A percentile compares a stretch with the other conserved stretches of the same genome.
phyloP scores from a whole-genome alignment of 1,140 invertebrate genomes.

The Littorina saxatilis region DNA sequence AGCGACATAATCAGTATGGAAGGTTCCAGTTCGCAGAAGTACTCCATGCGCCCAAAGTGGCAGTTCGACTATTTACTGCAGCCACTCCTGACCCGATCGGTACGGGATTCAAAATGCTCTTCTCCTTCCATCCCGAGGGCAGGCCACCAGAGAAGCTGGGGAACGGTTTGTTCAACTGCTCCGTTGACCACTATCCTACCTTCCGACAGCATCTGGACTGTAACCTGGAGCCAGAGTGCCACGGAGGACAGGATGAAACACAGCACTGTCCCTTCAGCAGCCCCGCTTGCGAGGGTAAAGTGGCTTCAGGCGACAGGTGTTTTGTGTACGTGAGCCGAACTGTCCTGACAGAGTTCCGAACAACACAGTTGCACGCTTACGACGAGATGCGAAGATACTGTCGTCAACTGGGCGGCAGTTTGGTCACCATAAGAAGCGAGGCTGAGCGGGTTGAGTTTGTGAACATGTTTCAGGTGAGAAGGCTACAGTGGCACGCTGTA shows the following conservation, averaged over 20 bases:
- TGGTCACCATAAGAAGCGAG: too few relatives aligned
- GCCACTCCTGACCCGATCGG: neutral
- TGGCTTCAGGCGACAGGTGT: neutral
- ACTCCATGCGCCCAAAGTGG: neutral
- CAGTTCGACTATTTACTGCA: neutral
- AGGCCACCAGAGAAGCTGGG: neutral
- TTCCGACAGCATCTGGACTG: constrained; percentile 9
- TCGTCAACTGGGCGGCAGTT: too few relatives aligned
- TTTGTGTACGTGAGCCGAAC: neutral
- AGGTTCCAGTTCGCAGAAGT: too few relatives aligned
- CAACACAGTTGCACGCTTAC: too few relatives aligned
- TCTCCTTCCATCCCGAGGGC: neutral
- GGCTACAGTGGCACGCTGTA: too few relatives aligned
- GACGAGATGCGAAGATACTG: too few relatives aligned
- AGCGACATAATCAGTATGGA: too few relatives aligned
- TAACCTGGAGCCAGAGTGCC: constrained; percentile 19
- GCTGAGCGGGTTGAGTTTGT: too few relatives aligned
- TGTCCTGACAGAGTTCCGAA: too few relatives aligned
- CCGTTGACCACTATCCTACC: neutral
- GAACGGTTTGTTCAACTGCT: constrained; percentile 10
- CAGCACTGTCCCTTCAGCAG: constrained; percentile 27
- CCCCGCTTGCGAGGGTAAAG: neutral
- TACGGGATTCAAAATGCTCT: too few relatives aligned
- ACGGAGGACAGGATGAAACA: constrained; percentile 12
- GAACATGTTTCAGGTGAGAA: too few relatives aligned